phyloP scores from a whole-genome alignment of 2,888 invertebrate genomes.

The Drosophila yooni region DNA sequence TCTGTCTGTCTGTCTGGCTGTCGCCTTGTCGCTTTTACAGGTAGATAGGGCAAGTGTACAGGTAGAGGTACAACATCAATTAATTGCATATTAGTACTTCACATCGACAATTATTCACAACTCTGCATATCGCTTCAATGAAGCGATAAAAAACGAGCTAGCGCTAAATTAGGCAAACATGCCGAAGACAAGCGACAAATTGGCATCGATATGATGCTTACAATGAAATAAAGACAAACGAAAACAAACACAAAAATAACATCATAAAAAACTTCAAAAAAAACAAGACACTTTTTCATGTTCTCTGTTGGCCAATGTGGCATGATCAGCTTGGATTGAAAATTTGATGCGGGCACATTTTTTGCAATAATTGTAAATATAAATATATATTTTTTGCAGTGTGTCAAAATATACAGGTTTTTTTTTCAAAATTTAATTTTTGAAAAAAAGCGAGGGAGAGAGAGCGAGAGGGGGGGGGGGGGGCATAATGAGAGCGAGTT shows the following conservation, averaged over 20 bases:
- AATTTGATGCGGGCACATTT: conserved; percentile 2
- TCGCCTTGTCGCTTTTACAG: not conserved
- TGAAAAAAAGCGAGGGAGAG: not conserved
- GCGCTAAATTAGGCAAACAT: conserved; percentile 39
- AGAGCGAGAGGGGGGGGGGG: not conserved
- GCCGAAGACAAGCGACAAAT: conserved; percentile 16
- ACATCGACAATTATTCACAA: conserved; percentile 37
- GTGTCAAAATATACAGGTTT: conserved; percentile 10
- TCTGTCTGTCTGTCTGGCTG: not conserved
- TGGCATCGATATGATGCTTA: conserved; percentile 35
- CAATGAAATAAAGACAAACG: conserved; percentile 5
- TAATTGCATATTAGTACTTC: conserved; percentile 64
- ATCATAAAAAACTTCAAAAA: not conserved
- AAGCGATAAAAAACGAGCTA: conserved; percentile 41
- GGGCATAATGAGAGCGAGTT: not conserved
- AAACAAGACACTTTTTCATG: not conserved
- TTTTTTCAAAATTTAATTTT: not conserved
- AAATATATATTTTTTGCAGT: not conserved
- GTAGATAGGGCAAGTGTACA: not conserved
- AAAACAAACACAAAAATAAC: not conserved
- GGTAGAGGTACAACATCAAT: conserved; percentile 49
- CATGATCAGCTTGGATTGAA: not conserved
- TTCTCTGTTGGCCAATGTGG: conserved; percentile 21
- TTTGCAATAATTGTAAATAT: not conserved
- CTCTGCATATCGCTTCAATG: conserved; percentile 40